Conservation (phyloP, 2,888 invertebrate genomes). For the Tenthredo notha region DNA sequence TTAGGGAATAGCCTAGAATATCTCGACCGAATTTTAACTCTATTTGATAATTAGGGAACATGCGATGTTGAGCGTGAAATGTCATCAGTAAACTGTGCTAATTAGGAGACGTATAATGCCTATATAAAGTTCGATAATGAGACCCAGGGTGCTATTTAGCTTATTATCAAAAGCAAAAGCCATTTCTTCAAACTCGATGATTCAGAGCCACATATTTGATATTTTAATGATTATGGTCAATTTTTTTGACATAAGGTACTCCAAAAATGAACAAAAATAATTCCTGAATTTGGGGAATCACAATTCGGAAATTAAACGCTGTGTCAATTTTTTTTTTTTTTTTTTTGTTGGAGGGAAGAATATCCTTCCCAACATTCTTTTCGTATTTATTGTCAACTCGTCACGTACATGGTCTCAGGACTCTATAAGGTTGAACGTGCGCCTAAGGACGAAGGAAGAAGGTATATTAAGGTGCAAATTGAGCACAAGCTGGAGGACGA, state of each 20-base stretch:
- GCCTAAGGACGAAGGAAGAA: not conserved
- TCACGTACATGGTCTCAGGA: not conserved
- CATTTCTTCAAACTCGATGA: not conserved
- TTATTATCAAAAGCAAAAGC: not conserved
- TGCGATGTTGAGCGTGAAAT: not conserved
- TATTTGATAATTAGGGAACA: not conserved
- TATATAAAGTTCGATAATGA: not conserved
- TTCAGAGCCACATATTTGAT: not conserved
- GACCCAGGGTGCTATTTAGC: not conserved
- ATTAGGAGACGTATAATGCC: not conserved
- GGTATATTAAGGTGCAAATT: conserved; percentile 20
- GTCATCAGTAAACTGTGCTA: not conserved
- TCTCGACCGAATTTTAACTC: not conserved
- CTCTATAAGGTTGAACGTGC: not conserved
- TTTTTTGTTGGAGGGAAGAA: no score
- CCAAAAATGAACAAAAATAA: no score
- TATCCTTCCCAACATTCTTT: not conserved
- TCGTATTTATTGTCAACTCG: not conserved
- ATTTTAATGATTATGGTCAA: not conserved
- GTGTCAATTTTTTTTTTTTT: no score
- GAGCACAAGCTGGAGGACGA: not conserved
- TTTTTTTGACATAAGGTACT: no score
- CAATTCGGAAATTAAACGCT: no score
- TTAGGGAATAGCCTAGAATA: not conserved
- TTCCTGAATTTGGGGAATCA: no score